Conservation (phyloP, 2,113 vertebrate genomes). For the Xenopus borealis region DNA sequence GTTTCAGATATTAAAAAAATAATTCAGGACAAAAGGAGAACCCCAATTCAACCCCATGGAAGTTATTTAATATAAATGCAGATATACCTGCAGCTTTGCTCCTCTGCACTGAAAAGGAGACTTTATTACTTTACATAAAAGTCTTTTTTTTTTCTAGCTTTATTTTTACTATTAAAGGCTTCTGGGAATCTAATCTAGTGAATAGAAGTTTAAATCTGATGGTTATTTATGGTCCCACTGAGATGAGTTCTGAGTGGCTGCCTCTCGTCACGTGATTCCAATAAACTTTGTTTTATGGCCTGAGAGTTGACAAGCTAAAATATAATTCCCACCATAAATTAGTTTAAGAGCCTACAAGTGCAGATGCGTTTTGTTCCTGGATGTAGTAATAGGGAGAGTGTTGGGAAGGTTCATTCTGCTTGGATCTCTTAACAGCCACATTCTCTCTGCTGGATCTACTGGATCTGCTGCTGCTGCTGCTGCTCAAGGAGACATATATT, state of each 20-base stretch:
- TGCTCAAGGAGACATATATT: slow-evolving; percentile 54
- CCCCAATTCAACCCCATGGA: too few species aligned
- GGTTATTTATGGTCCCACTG: slow-evolving; percentile 96
- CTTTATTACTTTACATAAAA: slow-evolving; percentile 11
- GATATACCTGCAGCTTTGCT: too few species aligned
- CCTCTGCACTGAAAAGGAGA: too few species aligned
- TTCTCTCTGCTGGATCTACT: slow-evolving; percentile 51
- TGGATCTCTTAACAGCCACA: slow-evolving; percentile 59
- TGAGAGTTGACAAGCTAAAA: slow-evolving; percentile 99
- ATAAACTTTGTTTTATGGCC: slow-evolving; percentile 99
- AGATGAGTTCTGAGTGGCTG: slow-evolving; percentile 95
- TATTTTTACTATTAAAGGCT: slow-evolving; percentile 40
- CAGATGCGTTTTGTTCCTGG: slow-evolving; percentile 89
- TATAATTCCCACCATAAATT: slow-evolving; percentile 99
- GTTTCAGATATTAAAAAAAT: too few species aligned
- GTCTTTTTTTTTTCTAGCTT: not conserved
- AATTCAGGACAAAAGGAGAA: too few species aligned
- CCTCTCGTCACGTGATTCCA: slow-evolving; percentile 96
- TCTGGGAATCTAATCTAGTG: slow-evolving; percentile 71
- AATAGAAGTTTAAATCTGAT: slow-evolving; percentile 91
- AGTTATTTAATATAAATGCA: too few species aligned
- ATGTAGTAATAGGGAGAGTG: slow-evolving; percentile 76
- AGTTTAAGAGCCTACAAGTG: slow-evolving; percentile 90
- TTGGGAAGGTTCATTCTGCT: slow-evolving; percentile 66
- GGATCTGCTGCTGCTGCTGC: slow-evolving; percentile 39